Evolutionary conservation across 2,113 vertebrate species (phyloP), one percentile per base, ranked within the genome.

Genomic region (Seriola quinqueradiata): DNA sequence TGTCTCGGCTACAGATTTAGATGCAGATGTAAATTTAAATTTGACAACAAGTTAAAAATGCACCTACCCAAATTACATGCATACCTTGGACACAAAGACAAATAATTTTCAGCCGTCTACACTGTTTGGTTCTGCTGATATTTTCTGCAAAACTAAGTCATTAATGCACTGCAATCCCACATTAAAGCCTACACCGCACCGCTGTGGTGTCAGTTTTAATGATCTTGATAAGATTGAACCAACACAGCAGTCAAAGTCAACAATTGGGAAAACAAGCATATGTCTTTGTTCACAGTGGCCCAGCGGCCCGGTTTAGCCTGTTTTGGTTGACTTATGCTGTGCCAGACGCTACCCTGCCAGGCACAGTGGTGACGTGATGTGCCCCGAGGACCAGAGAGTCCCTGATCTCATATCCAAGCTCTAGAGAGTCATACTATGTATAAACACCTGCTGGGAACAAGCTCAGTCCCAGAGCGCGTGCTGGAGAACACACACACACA

Each of bases 361-460:
- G 74, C 72, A 48, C 48, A 66, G 55, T 6, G 44, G 68, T 81
- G 82, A 84, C 59, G 36, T 73, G 84, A 80, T 1, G 44, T 75
- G 76, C 84, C 87, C 85, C 48, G 55, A 81, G 72, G 79, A 77
- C 77, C 54, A 60, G 70, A 74, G 72, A 82, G 88, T 84, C 65
- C 79, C 84, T 80, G 76, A 81, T 87, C 81, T 89, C 79, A 82
- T 92, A 72, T 77, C 59, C 69, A 1, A 79, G 50, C 75, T 84
- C 54, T 54, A 16, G 65, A 81, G 77, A 87, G 23, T 80, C 75
- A 61, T 66, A 66, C 74, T 55, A 34, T 81, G 42, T 77, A 40
- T 64, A 80, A 85, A 84, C 82, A 92, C 82, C 86, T 89, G 81
- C 81, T 87, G 86, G 85, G 79, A 86, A 75, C 61, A 54, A 60